Evolutionary conservation across 2,888 invertebrate species (phyloP).

Genomic region (Augiades crinisus): DNA sequence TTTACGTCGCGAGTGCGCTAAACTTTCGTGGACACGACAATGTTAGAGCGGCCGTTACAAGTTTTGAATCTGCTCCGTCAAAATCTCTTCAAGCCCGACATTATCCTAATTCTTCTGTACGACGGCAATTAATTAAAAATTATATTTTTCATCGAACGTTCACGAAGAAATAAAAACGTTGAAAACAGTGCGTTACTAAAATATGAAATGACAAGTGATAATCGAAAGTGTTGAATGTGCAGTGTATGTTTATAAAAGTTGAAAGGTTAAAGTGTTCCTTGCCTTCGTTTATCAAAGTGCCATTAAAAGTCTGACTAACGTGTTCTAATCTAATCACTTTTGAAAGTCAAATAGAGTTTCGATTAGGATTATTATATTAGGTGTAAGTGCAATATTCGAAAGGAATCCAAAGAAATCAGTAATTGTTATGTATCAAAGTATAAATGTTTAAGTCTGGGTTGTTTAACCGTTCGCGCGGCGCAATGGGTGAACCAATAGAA

Average conservation of each 20-base stretch:
- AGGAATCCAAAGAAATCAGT: constrained; percentile 62
- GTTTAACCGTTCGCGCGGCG: constrained; percentile 66
- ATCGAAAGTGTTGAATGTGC: constrained; percentile 5
- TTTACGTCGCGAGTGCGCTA: constrained; percentile 15
- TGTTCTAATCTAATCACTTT: constrained; percentile 61
- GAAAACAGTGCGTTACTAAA: neutral
- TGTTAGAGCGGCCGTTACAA: constrained; percentile 70
- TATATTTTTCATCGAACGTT: constrained; percentile 6
- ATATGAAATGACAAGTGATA: constrained; percentile 7
- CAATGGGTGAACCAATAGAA: constrained; percentile 71
- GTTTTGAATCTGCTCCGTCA: constrained; percentile 66
- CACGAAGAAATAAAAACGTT: constrained; percentile 1
- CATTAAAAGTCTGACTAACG: constrained; percentile 62
- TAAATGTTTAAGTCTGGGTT: constrained; percentile 75
- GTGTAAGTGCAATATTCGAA: constrained; percentile 64
- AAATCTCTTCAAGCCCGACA: constrained; percentile 64
- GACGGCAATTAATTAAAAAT: constrained; percentile 59
- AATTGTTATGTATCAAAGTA: constrained; percentile 42
- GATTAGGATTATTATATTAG: constrained; percentile 44
- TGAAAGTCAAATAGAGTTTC: constrained; percentile 51
- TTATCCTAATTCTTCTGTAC: constrained; percentile 71
- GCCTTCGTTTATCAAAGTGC: constrained; percentile 48
- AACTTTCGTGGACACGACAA: constrained; percentile 47
- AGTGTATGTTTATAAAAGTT: constrained; percentile 6
- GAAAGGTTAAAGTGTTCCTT: constrained; percentile 2